Evolutionary conservation across 2,888 invertebrate genomes (phyloP), one percentile per base, ranked within the genome.

Genomic region (Hybos culiciformis): DNA sequence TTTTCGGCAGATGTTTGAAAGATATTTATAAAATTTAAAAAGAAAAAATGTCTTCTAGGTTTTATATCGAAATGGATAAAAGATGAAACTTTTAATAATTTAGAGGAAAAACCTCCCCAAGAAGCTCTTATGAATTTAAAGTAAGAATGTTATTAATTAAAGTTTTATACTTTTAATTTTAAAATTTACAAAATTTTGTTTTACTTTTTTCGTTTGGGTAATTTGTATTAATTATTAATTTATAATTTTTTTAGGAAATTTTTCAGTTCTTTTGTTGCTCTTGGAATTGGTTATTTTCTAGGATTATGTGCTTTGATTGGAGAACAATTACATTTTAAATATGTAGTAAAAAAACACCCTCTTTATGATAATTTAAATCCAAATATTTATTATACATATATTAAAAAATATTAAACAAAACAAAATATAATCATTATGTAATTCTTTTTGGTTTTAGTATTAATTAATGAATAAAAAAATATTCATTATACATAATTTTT

Each of bases 51-150:
- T 29, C 15, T 24, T 36, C n/a, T 74, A 18, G 87, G 87, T 11
- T 66, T 88, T 5, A 74, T 85, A 0, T 70, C 75, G 45, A 87
- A 87, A 58, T 87, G 87, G 87, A 60, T 83, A 2, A 77, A 74
- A 46, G 85, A 86, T 58, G 79, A 77, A 0, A 80, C 80, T 70
- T 66, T 73, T 42, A 68, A 71, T 39, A 59, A 67, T 40, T 70
- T 75, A 3, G 67, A 69, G 0, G 78, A 75, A 54, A 70, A 72
- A 36, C 68, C 72, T 2, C 72, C 75, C 42, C 65, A 74, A n/a
- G 83, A 83, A 60, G 84, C 85, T 5, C 57, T 85, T 12, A 83
- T 87, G 72, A 78, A 82, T 62, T 68, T 86, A 51, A 73, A 73
- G n/a, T n/a, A n/a, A n/a, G n/a, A n/a, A n/a, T n/a, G n/a, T n/a